Conservation (phyloP, 2,797 vertebrate genomes). For the Neosalanx taihuensis region DNA sequence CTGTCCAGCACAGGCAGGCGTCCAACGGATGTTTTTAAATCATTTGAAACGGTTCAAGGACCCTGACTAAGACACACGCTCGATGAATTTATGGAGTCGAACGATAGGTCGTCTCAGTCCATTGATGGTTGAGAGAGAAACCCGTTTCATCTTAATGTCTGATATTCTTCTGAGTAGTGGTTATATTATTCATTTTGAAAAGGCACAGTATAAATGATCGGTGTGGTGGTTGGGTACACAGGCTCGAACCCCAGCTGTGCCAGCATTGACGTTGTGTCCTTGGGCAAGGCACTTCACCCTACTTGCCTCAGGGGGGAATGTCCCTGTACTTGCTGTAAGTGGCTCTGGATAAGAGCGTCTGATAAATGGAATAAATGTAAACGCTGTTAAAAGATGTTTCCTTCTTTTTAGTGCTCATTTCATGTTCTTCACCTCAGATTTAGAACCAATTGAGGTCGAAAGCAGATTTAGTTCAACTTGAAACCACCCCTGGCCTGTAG, state of each 20-base stretch:
- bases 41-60: not conserved
- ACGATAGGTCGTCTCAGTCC: not conserved
- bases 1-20: not conserved
- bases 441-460: not conserved
- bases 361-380: no score
- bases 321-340: no score
- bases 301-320: no score
- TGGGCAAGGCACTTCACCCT: no score
- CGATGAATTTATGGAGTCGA: no score
- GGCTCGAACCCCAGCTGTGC: no score
- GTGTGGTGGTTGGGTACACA: not conserved
- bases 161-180: not conserved
- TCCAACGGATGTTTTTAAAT: slow-evolving; percentile 6
- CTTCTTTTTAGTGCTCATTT: not conserved
- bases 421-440: not conserved
- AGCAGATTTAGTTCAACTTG: not conserved
- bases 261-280: no score
- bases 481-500: not conserved
- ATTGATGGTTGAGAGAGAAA: not conserved
- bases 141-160: not conserved
- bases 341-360: no score
- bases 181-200: not conserved
- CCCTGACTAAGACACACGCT: slow-evolving; percentile 3
- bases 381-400: not conserved
- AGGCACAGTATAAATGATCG: not conserved